phyloP scores from a whole-genome alignment of 1,140 invertebrate species.

The Aricia agestis region DNA sequence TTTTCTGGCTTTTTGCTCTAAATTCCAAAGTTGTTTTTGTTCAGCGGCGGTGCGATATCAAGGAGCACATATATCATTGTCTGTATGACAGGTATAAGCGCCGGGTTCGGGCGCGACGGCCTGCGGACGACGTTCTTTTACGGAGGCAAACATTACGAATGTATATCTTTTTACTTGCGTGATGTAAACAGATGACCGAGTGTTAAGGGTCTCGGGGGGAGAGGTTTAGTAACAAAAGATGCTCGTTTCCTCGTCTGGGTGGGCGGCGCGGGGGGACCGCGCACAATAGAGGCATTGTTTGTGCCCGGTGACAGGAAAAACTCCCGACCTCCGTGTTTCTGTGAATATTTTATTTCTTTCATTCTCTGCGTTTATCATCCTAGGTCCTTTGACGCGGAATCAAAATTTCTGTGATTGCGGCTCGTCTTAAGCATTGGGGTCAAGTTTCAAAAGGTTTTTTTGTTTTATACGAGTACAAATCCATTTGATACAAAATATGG shows the following conservation, averaged over 20 bases:
- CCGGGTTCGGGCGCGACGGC: not conserved
- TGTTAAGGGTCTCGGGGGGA: slow-evolving; percentile 62
- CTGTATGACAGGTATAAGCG: not conserved
- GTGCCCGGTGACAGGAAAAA: slow-evolving; percentile 74
- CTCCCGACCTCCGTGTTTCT: slow-evolving; percentile 73
- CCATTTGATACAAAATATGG: not conserved
- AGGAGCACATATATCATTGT: not conserved
- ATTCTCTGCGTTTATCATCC: slow-evolving; percentile 54
- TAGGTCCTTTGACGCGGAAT: slow-evolving; percentile 67
- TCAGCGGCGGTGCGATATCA: not conserved
- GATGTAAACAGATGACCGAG: slow-evolving; percentile 72
- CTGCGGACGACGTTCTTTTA: slow-evolving; percentile 26
- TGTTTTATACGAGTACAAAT: slow-evolving; percentile 24
- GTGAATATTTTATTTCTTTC: slow-evolving; percentile 72
- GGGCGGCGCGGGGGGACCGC: slow-evolving; percentile 35
- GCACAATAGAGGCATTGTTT: slow-evolving; percentile 71
- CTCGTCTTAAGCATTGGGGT: slow-evolving; percentile 14
- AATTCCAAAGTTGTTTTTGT: not conserved
- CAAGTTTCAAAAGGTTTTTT: slow-evolving; percentile 32
- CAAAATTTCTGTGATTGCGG: slow-evolving; percentile 50
- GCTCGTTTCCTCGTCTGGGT: slow-evolving; percentile 66
- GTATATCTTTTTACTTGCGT: slow-evolving; percentile 53
- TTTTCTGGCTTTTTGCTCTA: not conserved
- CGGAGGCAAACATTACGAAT: slow-evolving; percentile 34
- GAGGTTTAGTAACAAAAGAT: slow-evolving; percentile 67